These are phyloP conservation scores for Heteromyza rotundicornis DNA, from an alignment of 2,888 invertebrate species.

Conservation along the genomic window DNA sequence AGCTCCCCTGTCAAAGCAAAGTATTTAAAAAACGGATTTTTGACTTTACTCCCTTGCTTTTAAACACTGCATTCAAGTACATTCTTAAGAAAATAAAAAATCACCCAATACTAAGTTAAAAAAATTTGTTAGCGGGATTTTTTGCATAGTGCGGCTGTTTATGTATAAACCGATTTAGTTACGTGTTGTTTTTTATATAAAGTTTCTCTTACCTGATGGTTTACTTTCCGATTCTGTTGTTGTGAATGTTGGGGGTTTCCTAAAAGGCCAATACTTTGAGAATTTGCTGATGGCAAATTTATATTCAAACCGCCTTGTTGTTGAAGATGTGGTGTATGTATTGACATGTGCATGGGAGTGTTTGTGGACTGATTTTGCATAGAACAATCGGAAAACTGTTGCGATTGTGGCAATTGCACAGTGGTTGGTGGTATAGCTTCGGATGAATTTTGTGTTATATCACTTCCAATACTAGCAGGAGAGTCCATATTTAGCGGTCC, in stretches of 20 bases:
- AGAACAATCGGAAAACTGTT: conserved; percentile 72
- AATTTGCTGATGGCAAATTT: conserved; percentile 44
- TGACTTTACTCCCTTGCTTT: too few relatives aligned
- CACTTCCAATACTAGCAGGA: conserved; percentile 85
- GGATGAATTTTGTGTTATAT: conserved; percentile 78
- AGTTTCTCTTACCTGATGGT: conserved; percentile 56
- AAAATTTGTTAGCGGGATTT: too few relatives aligned
- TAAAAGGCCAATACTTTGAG: conserved; percentile 61
- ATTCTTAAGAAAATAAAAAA: too few relatives aligned
- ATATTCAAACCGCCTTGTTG: conserved; percentile 51
- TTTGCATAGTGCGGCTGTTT: too few relatives aligned
- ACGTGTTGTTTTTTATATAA: too few relatives aligned
- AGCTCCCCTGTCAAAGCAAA: too few relatives aligned
- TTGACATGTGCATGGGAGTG: conserved; percentile 63
- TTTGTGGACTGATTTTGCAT: conserved; percentile 69
- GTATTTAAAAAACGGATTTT: too few relatives aligned
- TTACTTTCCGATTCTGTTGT: conserved; percentile 53
- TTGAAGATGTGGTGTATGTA: conserved; percentile 71
- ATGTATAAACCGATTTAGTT: too few relatives aligned
- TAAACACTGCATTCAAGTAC: too few relatives aligned
- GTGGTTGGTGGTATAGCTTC: conserved; percentile 69
- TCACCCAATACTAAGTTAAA: too few relatives aligned
- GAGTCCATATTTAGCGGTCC: conserved; percentile 87
- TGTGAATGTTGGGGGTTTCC: conserved; percentile 48
- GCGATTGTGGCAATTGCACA: conserved; percentile 63